Evolutionary conservation across 2,797 vertebrate genomes (phyloP).

Genomic region (Eupleurogrammus muticus): DNA sequence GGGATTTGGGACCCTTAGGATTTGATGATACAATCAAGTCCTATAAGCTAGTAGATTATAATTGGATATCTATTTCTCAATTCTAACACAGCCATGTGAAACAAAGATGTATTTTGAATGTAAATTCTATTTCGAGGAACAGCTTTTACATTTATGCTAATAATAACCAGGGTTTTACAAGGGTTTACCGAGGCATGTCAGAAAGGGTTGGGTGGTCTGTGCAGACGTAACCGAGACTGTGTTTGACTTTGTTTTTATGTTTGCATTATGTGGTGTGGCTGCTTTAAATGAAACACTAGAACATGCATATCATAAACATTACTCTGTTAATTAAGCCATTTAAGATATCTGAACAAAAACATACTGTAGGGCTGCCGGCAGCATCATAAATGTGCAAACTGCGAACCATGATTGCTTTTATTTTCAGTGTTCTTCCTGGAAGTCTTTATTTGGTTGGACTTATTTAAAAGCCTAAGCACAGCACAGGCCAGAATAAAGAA

Average conservation of each 20-base stretch:
- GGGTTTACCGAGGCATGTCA: slow-evolving; percentile 65
- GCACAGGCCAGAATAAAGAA: slow-evolving; percentile 29
- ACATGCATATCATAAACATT: background rate
- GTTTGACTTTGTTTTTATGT: slow-evolving; percentile 10
- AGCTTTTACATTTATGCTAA: slow-evolving; percentile 73
- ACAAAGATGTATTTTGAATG: slow-evolving; percentile 19
- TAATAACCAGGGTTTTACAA: too few relatives aligned
- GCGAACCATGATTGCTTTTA: slow-evolving; percentile 23
- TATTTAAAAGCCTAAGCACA: slow-evolving; percentile 31
- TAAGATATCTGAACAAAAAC: background rate
- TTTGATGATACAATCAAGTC: too few relatives aligned
- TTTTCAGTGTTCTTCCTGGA: slow-evolving; percentile 22
- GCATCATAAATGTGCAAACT: slow-evolving; percentile 12
- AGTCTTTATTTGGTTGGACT: slow-evolving; percentile 40
- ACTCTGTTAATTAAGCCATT: slow-evolving; percentile 10
- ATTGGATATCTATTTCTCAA: background rate
- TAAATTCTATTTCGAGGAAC: slow-evolving; percentile 64
- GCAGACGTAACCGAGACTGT: slow-evolving; percentile 38
- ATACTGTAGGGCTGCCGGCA: background rate
- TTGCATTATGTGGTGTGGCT: slow-evolving; percentile 4
- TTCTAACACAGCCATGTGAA: background rate
- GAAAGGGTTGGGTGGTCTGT: slow-evolving; percentile 41
- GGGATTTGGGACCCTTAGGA: too few relatives aligned
- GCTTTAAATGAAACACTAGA: slow-evolving; percentile 5
- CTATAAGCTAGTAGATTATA: background rate